Percentiles rank a stretch among this genome's conserved stretches.
phyloP scores from a whole-genome alignment of 2,888 invertebrate genomes.

The Caradrina clavipalpis region DNA sequence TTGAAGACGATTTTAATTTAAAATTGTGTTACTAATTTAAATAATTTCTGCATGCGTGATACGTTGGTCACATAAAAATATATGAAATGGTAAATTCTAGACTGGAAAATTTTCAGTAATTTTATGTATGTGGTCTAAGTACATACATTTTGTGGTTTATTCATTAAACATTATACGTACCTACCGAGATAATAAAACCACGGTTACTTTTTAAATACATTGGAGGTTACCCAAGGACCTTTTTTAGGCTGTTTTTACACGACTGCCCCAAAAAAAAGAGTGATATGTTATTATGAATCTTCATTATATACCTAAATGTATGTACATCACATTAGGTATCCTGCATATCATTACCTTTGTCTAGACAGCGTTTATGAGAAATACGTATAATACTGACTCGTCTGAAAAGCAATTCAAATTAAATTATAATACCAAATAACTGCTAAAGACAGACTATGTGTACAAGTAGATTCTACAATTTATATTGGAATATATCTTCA shows the following conservation, averaged over 20 bases:
- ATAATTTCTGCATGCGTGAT: not conserved
- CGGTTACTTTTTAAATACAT: not conserved
- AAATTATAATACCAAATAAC: slow-evolving; percentile 23
- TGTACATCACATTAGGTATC: not conserved
- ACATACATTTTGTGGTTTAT: not conserved
- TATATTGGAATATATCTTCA: too few relatives aligned
- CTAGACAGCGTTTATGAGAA: slow-evolving; percentile 38
- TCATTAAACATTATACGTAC: not conserved
- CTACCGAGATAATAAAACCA: not conserved
- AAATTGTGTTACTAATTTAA: not conserved
- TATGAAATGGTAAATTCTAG: not conserved
- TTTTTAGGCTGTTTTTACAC: too few relatives aligned
- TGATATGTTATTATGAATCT: not conserved
- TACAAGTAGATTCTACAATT: too few relatives aligned
- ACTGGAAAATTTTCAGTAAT: not conserved
- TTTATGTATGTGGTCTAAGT: not conserved
- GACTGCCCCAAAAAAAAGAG: too few relatives aligned
- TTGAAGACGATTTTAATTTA: slow-evolving; percentile 10
- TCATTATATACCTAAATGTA: not conserved
- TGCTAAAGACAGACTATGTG: not conserved
- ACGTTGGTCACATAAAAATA: slow-evolving; percentile 1
- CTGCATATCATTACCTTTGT: slow-evolving; percentile 11
- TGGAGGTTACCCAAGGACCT: too few relatives aligned
- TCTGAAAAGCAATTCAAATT: slow-evolving; percentile 15
- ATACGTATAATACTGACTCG: slow-evolving; percentile 16